Evolutionary conservation across 2,888 invertebrate genomes (phyloP).

Genomic region (Teinopalpus imperialis): DNA sequence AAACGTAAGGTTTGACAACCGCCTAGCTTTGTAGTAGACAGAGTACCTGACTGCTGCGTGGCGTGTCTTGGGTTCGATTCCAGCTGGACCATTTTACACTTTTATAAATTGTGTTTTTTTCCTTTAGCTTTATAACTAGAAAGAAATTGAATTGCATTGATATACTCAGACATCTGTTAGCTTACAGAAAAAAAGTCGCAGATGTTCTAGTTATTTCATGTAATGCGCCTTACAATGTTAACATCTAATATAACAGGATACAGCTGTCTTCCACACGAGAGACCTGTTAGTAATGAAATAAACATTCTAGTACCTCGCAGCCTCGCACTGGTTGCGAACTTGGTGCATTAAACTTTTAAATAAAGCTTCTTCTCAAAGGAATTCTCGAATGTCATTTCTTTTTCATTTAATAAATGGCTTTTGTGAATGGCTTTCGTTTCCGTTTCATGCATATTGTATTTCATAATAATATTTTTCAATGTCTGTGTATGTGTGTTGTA

Average conservation of each 20-base stretch:
- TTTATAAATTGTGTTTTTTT: no score
- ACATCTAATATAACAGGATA: slow-evolving; percentile 44
- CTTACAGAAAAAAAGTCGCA: slow-evolving; percentile 16
- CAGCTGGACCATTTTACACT: no score
- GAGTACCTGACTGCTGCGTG: no score
- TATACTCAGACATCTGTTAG: slow-evolving; percentile 49
- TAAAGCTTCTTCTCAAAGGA: slow-evolving; percentile 39
- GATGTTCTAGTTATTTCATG: slow-evolving; percentile 20
- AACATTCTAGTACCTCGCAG: slow-evolving; percentile 51
- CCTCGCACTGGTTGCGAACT: slow-evolving; percentile 18
- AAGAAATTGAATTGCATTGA: neutral
- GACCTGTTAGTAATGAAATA: slow-evolving; percentile 51
- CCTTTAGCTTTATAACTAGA: no score
- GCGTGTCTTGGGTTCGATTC: no score
- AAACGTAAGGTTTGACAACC: no score
- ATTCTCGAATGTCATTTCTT: slow-evolving; percentile 33
- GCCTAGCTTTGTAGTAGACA: no score
- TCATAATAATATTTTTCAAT: slow-evolving; percentile 8
- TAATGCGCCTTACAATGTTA: slow-evolving; percentile 19
- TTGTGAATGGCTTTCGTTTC: slow-evolving; percentile 44
- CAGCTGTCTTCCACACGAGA: slow-evolving; percentile 46
- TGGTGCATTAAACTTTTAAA: slow-evolving; percentile 49
- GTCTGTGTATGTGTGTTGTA: neutral
- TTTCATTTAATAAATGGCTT: slow-evolving; percentile 39
- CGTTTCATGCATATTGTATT: slow-evolving; percentile 30